Evolutionary conservation across 2,888 invertebrate species (phyloP).

Genomic region (Chrysodeixis includens): DNA sequence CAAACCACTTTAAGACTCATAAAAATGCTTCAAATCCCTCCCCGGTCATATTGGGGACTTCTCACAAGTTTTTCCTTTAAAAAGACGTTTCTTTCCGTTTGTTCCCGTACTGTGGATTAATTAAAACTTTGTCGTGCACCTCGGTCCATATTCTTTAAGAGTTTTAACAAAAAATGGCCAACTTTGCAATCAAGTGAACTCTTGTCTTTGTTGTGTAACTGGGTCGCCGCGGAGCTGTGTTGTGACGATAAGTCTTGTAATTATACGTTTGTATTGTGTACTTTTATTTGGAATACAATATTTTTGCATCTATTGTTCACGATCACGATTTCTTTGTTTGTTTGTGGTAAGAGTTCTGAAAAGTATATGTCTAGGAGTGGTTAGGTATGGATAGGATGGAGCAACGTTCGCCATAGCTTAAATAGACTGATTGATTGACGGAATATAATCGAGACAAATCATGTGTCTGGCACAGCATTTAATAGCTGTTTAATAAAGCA

Average conservation of each 20-base stretch:
- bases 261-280: neutral
- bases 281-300: neutral
- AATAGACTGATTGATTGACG: too few relatives aligned
- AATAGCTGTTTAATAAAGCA: too few relatives aligned
- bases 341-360: too few relatives aligned
- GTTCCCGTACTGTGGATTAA: constrained; percentile 28
- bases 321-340: too few relatives aligned
- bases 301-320: too few relatives aligned
- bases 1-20: neutral
- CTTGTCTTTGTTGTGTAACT: constrained; percentile 28
- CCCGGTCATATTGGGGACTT: constrained; percentile 11
- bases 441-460: too few relatives aligned
- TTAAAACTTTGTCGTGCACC: constrained; percentile 46
- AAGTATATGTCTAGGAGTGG: too few relatives aligned
- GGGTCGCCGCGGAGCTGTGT: neutral
- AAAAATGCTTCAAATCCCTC: constrained; percentile 7
- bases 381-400: too few relatives aligned
- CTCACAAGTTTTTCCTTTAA: constrained; percentile 14
- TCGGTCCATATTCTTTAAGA: constrained; percentile 27
- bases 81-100: constrained; percentile 28
- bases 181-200: constrained; percentile 28
- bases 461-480: too few relatives aligned
- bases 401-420: too few relatives aligned
- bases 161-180: constrained; percentile 24
- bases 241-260: neutral